Conservation (phyloP, 2,797 vertebrate species). For the Taeniopygia guttata region DNA sequence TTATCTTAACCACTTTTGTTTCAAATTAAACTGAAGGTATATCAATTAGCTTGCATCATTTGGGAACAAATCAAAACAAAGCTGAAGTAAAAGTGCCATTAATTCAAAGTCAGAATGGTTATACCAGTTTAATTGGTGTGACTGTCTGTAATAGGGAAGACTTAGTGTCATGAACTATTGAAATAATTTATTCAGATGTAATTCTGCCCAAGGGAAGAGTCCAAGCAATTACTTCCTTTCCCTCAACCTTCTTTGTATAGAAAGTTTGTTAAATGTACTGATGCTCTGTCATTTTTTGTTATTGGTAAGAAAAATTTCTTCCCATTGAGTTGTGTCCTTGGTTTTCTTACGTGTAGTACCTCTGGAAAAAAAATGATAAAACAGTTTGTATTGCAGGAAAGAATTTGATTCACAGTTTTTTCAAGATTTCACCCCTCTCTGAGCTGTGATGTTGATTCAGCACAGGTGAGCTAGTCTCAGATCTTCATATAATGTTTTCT, state of each 20-base stretch:
- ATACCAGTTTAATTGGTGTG: background rate
- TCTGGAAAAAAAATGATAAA: background rate
- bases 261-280: background rate
- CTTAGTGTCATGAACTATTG: background rate
- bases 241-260: background rate
- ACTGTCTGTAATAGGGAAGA: background rate
- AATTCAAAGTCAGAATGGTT: background rate
- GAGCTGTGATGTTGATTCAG: background rate
- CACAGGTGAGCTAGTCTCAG: background rate
- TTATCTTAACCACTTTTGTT: background rate
- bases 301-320: background rate
- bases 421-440: background rate
- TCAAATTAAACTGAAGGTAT: background rate
- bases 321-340: background rate
- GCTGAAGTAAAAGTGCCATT: background rate
- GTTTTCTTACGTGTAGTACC: background rate
- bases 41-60: background rate
- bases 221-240: slow-evolving; percentile 1
- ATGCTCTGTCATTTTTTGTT: background rate
- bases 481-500: background rate
- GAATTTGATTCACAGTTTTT: background rate
- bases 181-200: slow-evolving; percentile 9
- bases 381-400: background rate
- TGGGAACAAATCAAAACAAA: background rate
- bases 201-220: background rate